These are phyloP conservation scores for Nymphalis polychloros DNA, from an alignment of 2,888 invertebrate species.

Conservation along the genomic window DNA sequence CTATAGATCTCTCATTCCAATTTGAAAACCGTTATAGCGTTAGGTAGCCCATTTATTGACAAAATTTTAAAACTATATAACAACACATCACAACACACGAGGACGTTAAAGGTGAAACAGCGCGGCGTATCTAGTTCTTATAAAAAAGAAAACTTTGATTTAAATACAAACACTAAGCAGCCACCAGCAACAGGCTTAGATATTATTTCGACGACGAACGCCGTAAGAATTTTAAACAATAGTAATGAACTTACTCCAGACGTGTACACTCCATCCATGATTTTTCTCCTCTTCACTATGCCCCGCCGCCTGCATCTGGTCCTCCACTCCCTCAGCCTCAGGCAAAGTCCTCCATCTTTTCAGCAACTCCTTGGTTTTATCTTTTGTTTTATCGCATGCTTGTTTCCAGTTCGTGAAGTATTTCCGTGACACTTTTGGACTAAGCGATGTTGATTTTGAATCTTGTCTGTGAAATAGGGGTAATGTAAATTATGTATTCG, in stretches of 20 bases:
- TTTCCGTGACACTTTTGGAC: constrained; percentile 85
- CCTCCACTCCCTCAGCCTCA: constrained; percentile 72
- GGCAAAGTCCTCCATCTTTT: constrained; percentile 87
- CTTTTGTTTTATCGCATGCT: constrained; percentile 88
- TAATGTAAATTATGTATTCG: background rate
- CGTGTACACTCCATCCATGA: constrained; percentile 88
- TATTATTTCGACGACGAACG: no score
- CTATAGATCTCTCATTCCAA: no score
- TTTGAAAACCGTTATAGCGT: no score
- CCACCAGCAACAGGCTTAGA: no score
- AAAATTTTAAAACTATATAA: no score
- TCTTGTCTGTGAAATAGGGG: constrained; percentile 64
- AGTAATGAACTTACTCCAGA: constrained; percentile 84
- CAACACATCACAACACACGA: no score
- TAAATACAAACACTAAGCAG: no score
- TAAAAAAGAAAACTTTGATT: no score
- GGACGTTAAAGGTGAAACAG: no score
- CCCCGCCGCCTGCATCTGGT: constrained; percentile 64
- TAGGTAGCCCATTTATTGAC: no score
- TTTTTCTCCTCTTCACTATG: constrained; percentile 71
- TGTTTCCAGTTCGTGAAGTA: constrained; percentile 88
- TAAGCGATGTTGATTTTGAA: constrained; percentile 63
- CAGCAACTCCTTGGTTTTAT: constrained; percentile 87
- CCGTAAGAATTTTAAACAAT: background rate
- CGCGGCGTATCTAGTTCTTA: no score